Evolutionary conservation across 2,888 invertebrate species (phyloP), one percentile per base, ranked within the genome.

Genomic region (Sarcophaga variegata): DNA sequence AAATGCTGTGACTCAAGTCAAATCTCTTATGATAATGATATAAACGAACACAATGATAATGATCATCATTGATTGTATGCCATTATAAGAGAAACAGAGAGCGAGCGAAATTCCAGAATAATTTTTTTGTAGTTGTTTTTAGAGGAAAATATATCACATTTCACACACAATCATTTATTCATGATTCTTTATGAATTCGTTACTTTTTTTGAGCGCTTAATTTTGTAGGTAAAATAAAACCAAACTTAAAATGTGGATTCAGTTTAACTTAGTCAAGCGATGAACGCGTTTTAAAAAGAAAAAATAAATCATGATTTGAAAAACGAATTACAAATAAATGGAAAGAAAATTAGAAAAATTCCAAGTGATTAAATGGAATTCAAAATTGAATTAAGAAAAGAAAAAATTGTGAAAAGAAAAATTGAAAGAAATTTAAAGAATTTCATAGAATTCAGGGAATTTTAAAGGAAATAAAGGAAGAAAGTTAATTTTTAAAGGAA

Each of bases 261-360:
- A 87, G 87, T 87, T 81, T 81, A 84, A 81, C 62, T 81, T 76
- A 81, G 87, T 84, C 84, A 78, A 79, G 87, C 87, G 84, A 71
- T 71, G 84, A 87, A 67, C 67, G 87, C 84, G 84, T 60, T 84
- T 87, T 81, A 81, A 78, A 77, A 78, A 54, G 69, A 54, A 54
- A 63, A 77, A 63, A 60, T 74, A 74, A 14, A 4, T 37, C 37
- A 37, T 37, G 37, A 54, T 72, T 10, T n/a, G 4, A 45, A 81
- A 27, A 81, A 76, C 66, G 59, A 64, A 49, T 54, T 64, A 1
- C 6, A n/a, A 59, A 12, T n/a, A 6, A 27, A 12, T 25, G 20
- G 45, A 14, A 54, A 59, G 37, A 79, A 74, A 25, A 5, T 3
- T 20, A 27, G 12, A 70, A 66, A 66, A 60, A 76, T 27, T 14